These are phyloP conservation scores for Leptopilina boulardi DNA, from an alignment of 1,140 invertebrate genomes.

Conservation along the genomic window DNA sequence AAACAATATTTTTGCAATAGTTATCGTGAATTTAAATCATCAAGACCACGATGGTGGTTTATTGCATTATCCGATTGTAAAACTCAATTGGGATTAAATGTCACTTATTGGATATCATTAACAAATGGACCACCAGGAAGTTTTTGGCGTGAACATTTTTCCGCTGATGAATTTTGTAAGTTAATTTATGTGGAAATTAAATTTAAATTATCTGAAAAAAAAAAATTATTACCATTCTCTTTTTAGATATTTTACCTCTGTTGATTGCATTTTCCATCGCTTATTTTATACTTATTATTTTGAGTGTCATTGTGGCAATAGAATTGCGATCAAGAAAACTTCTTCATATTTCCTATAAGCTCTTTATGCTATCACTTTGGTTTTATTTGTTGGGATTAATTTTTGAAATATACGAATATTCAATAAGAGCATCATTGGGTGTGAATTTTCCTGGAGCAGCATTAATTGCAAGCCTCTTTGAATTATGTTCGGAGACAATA, in stretches of 20 bases:
- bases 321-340: slow-evolving; percentile 86
- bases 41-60: slow-evolving; percentile 69
- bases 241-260: slow-evolving; percentile 86
- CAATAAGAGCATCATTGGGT: slow-evolving; percentile 52
- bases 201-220: too few species aligned
- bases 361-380: slow-evolving; percentile 85
- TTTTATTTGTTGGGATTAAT: slow-evolving; percentile 81
- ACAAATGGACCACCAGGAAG: slow-evolving; percentile 87
- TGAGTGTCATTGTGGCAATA: slow-evolving; percentile 80
- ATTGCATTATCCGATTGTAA: slow-evolving; percentile 65
- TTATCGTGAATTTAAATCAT: slow-evolving; percentile 61
- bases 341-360: slow-evolving; percentile 91
- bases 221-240: slow-evolving; percentile 46
- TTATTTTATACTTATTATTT: slow-evolving; percentile 70
- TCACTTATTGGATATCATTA: slow-evolving; percentile 76
- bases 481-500: slow-evolving; percentile 83
- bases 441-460: slow-evolving; percentile 52
- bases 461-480: slow-evolving; percentile 80
- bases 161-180: slow-evolving; percentile 95
- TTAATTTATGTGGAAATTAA: too few species aligned
- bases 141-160: slow-evolving; percentile 91
- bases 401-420: slow-evolving; percentile 49
- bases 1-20: slow-evolving; percentile 53
- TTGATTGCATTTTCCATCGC: slow-evolving; percentile 80
- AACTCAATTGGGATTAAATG: slow-evolving; percentile 59